These are phyloP conservation scores for Ellobius talpinus DNA, from an alignment of 2,113 vertebrate species.

Conservation along the genomic window DNA sequence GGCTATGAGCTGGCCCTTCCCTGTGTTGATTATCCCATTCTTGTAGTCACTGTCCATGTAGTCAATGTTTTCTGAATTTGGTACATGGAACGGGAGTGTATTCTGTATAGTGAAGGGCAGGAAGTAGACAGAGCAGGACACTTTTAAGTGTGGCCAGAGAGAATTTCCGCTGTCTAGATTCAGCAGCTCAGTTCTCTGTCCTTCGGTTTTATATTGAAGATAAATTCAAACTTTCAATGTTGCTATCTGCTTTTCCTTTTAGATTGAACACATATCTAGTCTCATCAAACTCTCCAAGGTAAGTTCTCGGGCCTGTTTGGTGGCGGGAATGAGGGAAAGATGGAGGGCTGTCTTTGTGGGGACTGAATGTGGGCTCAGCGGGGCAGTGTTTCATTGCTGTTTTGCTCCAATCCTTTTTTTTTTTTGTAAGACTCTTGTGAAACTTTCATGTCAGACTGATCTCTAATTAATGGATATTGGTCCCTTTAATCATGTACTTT, in stretches of 20 bases:
- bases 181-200: not conserved
- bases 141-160: not conserved
- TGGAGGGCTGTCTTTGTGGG: not conserved
- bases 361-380: not conserved
- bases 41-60: not conserved
- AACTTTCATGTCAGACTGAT: constrained; percentile 24
- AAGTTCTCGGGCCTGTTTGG: constrained; percentile 29
- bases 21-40: not conserved
- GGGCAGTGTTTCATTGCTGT: not conserved
- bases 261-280: constrained; percentile 99
- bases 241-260: constrained; percentile 82
- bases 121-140: not conserved
- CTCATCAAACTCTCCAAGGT: constrained; percentile 99
- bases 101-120: not conserved
- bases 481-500: constrained; percentile 78
- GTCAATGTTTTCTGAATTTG: not conserved
- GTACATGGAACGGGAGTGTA: not conserved
- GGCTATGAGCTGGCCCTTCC: not conserved
- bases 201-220: not conserved
- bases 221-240: constrained; percentile 58
- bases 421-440: not conserved
- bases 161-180: not conserved
- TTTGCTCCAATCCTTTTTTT: constrained; percentile 14
- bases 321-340: not conserved
- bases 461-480: constrained; percentile 17